Conservation (phyloP, 1,140 invertebrate species). For the Philaenus spumarius region DNA sequence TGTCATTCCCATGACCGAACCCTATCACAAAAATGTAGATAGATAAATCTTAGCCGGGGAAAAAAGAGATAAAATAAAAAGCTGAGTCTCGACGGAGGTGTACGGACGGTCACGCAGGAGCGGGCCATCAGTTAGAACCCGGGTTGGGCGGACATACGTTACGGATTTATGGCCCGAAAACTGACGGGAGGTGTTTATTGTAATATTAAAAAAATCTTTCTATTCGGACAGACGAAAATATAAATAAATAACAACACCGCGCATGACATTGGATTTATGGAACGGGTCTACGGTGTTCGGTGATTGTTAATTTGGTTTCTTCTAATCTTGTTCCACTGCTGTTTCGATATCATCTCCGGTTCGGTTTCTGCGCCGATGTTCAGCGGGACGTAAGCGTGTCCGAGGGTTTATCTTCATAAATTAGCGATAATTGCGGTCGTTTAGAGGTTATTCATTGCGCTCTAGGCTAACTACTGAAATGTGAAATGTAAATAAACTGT, state of each 20-base stretch:
- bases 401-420: too few species aligned
- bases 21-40: conserved; percentile 17
- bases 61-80: conserved; percentile 5
- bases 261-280: conserved; percentile 11
- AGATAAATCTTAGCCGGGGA: conserved; percentile 11
- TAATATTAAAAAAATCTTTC: conserved; percentile 21
- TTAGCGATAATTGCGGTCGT: too few species aligned
- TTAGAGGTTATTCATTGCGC: too few species aligned
- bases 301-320: too few species aligned
- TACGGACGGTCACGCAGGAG: neutral
- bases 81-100: neutral
- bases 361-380: too few species aligned
- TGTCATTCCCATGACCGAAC: conserved; percentile 8
- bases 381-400: too few species aligned
- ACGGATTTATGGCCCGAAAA: conserved; percentile 9
- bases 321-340: too few species aligned
- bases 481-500: too few species aligned
- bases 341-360: too few species aligned
- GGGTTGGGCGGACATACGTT: conserved; percentile 1
- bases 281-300: neutral
- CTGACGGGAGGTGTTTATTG: conserved; percentile 21
- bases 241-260: conserved; percentile 17
- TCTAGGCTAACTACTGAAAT: too few species aligned
- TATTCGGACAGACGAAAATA: conserved; percentile 20
- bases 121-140: neutral